Percentiles rank a stretch among this genome's conserved stretches.
Evolutionary conservation across 64 coral and sea anemone genomes (phyloP).

Genomic region (Actinia equina): DNA sequence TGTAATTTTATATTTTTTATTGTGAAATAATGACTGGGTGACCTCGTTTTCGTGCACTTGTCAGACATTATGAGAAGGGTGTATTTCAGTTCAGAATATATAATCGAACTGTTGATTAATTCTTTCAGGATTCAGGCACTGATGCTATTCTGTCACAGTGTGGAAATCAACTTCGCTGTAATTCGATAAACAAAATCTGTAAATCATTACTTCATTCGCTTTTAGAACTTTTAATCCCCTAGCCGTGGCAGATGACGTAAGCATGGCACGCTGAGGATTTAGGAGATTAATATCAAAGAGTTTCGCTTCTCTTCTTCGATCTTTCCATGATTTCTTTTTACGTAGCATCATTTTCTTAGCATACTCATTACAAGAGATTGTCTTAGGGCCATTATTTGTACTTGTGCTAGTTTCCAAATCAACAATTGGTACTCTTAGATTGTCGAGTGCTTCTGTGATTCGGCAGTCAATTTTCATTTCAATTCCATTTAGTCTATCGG

Average conservation of each 20-base stretch:
- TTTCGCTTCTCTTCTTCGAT: neutral
- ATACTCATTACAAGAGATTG: neutral
- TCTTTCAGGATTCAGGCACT: neutral
- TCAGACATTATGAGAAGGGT: too few relatives aligned
- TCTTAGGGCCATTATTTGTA: neutral
- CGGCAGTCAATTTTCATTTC: neutral
- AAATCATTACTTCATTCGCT: constrained; percentile 28
- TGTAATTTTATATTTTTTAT: too few relatives aligned
- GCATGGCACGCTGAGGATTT: neutral
- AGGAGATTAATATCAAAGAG: constrained; percentile 11
- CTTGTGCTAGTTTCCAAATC: neutral
- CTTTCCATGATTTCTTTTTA: constrained; percentile 2
- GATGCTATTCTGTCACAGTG: neutral
- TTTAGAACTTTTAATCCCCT: constrained; percentile 23
- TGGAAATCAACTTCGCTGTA: constrained; percentile 28
- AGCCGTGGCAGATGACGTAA: constrained; percentile 30
- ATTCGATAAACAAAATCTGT: constrained; percentile 58
- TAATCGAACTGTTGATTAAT: too few relatives aligned
- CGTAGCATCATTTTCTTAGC: neutral
- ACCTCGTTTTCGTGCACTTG: too few relatives aligned
- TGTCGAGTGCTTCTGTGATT: neutral
- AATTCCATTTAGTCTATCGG: neutral
- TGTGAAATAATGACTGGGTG: too few relatives aligned
- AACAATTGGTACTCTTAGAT: neutral
- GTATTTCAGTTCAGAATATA: too few relatives aligned